phyloP scores from a whole-genome alignment of 2,113 vertebrate species.

The Chascanopsetta lugubris region DNA sequence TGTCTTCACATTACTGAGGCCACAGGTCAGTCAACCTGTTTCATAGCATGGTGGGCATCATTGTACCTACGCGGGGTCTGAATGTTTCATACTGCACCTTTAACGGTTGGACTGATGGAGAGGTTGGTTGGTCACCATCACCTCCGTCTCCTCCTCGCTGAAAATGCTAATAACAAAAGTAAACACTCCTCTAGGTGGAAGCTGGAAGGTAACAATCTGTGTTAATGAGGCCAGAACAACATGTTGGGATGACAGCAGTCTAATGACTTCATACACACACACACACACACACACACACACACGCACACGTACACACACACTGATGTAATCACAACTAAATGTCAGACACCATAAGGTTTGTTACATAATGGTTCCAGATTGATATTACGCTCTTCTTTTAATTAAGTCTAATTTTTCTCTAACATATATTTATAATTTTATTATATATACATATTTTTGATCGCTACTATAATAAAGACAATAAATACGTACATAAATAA shows the following conservation, averaged over 20 bases:
- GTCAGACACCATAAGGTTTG: constrained; percentile 82
- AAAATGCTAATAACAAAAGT: constrained; percentile 28
- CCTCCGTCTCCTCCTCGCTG: not conserved
- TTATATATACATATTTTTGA: too few relatives aligned
- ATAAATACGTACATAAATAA: too few relatives aligned
- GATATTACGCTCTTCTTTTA: constrained; percentile 79
- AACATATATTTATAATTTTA: too few relatives aligned
- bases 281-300: constrained; percentile 78
- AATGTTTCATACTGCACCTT: too few relatives aligned
- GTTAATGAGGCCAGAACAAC: constrained; percentile 74
- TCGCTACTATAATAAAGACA: too few relatives aligned
- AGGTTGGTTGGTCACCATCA: too few relatives aligned
- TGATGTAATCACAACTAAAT: constrained; percentile 82
- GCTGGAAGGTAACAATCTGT: constrained; percentile 33
- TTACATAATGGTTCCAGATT: constrained; percentile 78
- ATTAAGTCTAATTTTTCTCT: constrained; percentile 79
- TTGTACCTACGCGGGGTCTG: too few relatives aligned
- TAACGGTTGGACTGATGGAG: too few relatives aligned
- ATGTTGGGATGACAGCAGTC: constrained; percentile 81
- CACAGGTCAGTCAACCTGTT: too few relatives aligned
- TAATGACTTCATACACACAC: constrained; percentile 81
- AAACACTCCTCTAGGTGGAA: constrained; percentile 26
- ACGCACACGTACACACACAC: constrained; percentile 78
- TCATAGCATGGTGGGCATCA: too few relatives aligned
- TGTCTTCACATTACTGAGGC: too few relatives aligned